Evolutionary conservation across 2,113 vertebrate species (phyloP).

Genomic region (Phyllostomus discolor): DNA sequence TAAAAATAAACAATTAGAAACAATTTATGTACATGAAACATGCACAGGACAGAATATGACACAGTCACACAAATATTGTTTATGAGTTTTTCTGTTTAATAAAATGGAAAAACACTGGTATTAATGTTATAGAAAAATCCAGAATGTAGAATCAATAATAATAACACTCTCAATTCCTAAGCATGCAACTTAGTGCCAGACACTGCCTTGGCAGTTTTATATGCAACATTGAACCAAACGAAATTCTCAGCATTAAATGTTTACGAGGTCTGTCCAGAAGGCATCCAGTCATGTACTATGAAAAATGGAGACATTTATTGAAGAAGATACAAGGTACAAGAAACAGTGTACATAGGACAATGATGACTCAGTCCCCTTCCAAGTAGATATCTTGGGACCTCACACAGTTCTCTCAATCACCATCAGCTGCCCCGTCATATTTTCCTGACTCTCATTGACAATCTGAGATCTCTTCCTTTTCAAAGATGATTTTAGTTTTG

Average conservation of each 20-base stretch:
- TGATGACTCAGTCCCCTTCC: too few species aligned
- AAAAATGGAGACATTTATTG: too few species aligned
- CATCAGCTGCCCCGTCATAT: too few species aligned
- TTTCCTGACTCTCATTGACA: too few species aligned
- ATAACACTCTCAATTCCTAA: not conserved
- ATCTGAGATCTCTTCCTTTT: too few species aligned
- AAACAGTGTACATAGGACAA: too few species aligned
- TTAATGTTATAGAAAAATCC: not conserved
- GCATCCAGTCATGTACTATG: too few species aligned
- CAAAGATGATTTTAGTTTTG: too few species aligned
- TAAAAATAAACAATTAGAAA: not conserved
- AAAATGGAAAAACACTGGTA: not conserved
- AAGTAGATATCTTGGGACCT: too few species aligned
- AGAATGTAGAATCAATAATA: not conserved
- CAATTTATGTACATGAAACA: not conserved
- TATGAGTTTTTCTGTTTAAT: not conserved
- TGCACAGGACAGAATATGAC: not conserved
- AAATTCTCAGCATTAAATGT: not conserved
- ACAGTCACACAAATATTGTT: not conserved
- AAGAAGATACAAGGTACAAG: too few species aligned
- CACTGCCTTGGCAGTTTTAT: not conserved
- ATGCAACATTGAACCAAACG: not conserved
- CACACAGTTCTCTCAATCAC: too few species aligned
- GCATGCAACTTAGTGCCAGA: not conserved
- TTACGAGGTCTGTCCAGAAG: too few species aligned